These are phyloP conservation scores for Campoplex nolae DNA, from an alignment of 2,888 invertebrate species.

Conservation along the genomic window DNA sequence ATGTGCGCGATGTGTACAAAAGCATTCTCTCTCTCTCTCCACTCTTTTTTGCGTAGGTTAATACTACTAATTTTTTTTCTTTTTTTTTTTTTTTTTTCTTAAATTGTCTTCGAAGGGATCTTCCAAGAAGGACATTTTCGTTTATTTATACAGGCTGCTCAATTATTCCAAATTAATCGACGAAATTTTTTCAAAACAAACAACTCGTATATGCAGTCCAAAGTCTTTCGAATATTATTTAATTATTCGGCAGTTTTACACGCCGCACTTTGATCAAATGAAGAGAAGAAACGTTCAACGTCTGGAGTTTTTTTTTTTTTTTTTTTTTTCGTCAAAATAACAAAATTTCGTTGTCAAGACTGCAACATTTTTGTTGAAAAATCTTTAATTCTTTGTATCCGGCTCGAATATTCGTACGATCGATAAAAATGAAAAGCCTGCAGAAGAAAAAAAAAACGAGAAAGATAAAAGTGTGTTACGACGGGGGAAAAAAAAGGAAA, in stretches of 20 bases:
- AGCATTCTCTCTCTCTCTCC: not conserved
- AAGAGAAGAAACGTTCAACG: not conserved
- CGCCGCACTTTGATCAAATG: not conserved
- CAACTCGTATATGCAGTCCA: not conserved
- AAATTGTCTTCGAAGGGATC: not conserved
- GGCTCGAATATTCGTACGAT: not conserved
- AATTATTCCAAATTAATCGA: not conserved
- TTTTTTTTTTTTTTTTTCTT: not conserved
- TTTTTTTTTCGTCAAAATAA: not conserved
- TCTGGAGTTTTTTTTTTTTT: not conserved
- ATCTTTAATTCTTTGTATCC: not conserved
- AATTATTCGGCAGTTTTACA: not conserved
- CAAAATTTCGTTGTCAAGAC: not conserved
- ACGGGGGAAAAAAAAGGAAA: not conserved
- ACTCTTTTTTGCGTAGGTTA: not conserved
- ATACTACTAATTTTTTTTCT: not conserved
- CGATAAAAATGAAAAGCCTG: too few relatives aligned
- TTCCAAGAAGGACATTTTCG: not conserved
- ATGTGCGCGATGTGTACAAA: constrained; percentile 59
- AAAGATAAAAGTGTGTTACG: not conserved
- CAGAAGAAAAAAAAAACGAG: not conserved
- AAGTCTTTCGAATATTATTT: not conserved
- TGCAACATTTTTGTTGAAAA: too few relatives aligned
- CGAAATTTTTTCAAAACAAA: not conserved
- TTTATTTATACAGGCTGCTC: too few relatives aligned